Base-by-base conservation (phyloP, 1,140 invertebrate species). In the Euglossa dilemma region DNA sequence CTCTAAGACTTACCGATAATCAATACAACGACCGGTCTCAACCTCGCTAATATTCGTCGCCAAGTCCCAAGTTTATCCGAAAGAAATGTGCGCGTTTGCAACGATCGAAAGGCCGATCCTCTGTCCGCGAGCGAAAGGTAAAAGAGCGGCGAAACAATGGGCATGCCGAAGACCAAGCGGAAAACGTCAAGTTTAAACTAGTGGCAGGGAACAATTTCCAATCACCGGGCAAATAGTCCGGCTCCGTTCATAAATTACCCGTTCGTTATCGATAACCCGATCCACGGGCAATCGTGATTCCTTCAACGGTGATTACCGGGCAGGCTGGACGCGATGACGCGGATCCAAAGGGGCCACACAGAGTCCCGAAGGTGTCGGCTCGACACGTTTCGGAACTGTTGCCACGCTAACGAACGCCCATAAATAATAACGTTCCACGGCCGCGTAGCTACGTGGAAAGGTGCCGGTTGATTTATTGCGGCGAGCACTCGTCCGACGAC, bases 401-500 rank as follows among this genome's bases (percentile, higher is more conserved):
- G 87, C 83, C 87, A 64, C 86, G 90, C 90, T 92, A 92, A 92
- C 91, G 91, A 92, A 91, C 86, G 83, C 74, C 85, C 84, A 91
- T 92, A 91, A 92, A 92, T 92, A 92, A 91, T 87, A 72, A 73
- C 78, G 73, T 80, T 77, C 73, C 67, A 23, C 80, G 57, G 61
- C 23, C 70, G 78, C 52, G 64, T 86, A 84, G 81, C 76, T 86
- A 88, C 85, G 88, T 82, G 83, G 86, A 88, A 87, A 90, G 89
- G 89, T 84, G 88, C 79, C 83, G 80, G 71, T 87, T 93, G 92
- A 93, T 93, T 92, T 92, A 93, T 92, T 86, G 75, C 84, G 70
- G 52, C 69, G 78, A 57, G 59, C 84, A 43, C 52, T 66, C 59
- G 66, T 45, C 67, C 67, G 50, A 90, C 83, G 88, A 85, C 88